A percentile compares a stretch with the other conserved stretches of the same genome.
Conservation (phyloP, 1,140 invertebrate species). For the Palaemon carinicauda region DNA sequence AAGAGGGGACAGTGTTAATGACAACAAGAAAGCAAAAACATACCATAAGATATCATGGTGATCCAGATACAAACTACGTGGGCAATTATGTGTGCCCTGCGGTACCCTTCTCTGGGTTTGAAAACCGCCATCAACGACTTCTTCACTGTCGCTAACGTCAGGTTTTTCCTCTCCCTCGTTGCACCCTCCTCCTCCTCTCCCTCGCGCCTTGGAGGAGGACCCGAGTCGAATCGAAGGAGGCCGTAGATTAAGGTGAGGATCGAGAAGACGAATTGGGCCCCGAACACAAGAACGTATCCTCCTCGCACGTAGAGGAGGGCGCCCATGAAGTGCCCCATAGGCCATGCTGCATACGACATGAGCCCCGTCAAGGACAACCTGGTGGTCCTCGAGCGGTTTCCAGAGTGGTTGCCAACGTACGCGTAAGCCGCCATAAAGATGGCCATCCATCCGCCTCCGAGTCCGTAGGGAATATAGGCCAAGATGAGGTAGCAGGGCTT, state of each 20-base stretch:
- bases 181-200: background rate
- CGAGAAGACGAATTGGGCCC: background rate
- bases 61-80: conserved; percentile 10
- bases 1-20: too few relatives aligned
- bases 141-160: background rate
- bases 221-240: background rate
- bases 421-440: conserved; percentile 24
- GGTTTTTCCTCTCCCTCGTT: background rate
- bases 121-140: background rate
- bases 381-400: background rate
- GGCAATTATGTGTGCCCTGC: conserved; percentile 1
- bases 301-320: background rate
- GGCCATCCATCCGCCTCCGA: background rate
- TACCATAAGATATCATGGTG: background rate
- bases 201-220: background rate
- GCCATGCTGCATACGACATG: background rate
- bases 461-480: conserved; percentile 30
- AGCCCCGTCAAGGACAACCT: background rate
- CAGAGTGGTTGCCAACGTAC: background rate
- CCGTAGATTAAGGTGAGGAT: background rate
- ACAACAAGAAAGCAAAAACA: background rate
- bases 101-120: background rate
- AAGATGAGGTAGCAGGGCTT: conserved; percentile 1
- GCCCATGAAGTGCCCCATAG: background rate
- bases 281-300: conserved; percentile 25